Evolutionary conservation across 2,113 vertebrate genomes (phyloP), one percentile per base, ranked within the genome.

Genomic region (Melospiza georgiana): DNA sequence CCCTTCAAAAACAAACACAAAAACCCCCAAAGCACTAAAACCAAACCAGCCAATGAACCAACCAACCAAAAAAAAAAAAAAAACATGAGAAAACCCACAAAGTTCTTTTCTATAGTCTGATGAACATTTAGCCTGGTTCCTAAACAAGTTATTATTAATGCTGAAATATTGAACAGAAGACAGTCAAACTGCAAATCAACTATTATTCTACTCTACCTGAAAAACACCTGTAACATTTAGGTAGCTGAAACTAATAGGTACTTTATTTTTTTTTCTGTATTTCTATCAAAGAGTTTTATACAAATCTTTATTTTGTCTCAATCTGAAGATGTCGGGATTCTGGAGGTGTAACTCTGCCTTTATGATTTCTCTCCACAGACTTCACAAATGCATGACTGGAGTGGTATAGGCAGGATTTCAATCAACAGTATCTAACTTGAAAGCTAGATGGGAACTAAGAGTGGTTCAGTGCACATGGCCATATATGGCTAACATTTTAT

Each of bases 371-470:
- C 24, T 61, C 39, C 23, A 12, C 1, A 2, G 17, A 51, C 27
- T 61, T 81, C 35, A 23, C 21, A 46, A 65, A 66, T 90, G 61
- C 46, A 33, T 63, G 19, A 63, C 12, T 67, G 48, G n/a, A 62
- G 37, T 75, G 80, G 65, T 23, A 55, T 52, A 67, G 82, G 94
- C 77, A 90, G 74, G 90, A 73, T 77, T 90, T 95, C 83, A 95
- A 80, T 83, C 55, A 88, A 92, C 37, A 87, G 3, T 11, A 91
- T 62, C 30, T 68, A 78, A 87, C 66, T 49, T 91, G 65, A 84
- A 94, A 78, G 27, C 69, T 52, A 43, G 20, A 35, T 58, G 35
- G 33, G 69, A 89, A 52, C 33, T 61, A 71, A 61, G 6, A 86
- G 23, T 49, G 31, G 31, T 65, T 24, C 71, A 84, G 19, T 31